Conservation (phyloP, 1,140 invertebrate genomes). For the Amphibalanus amphitrite region DNA sequence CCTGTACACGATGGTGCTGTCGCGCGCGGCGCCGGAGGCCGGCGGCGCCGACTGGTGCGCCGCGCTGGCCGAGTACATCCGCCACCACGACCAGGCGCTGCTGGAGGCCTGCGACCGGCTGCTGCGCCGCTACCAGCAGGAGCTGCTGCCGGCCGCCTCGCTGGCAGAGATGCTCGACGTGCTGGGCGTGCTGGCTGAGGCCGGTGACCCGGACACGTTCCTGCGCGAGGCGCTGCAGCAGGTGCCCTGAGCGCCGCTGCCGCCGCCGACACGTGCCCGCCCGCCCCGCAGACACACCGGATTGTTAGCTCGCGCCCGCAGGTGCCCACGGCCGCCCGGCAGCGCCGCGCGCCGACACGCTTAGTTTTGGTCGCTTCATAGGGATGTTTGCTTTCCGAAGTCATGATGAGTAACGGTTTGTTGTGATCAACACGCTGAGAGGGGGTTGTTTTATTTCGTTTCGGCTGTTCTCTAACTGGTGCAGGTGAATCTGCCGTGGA, state of each 20-base stretch:
- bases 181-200: neutral
- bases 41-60: conserved; percentile 65
- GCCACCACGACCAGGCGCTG: conserved; percentile 78
- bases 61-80: conserved; percentile 75
- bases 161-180: neutral
- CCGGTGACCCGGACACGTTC: neutral
- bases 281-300: no score
- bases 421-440: neutral
- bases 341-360: neutral
- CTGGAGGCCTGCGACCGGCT: conserved; percentile 71
- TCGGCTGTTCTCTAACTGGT: neutral
- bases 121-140: conserved; percentile 63
- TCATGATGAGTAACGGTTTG: neutral
- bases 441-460: neutral
- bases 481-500: neutral
- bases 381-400: neutral
- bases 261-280: no score
- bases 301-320: neutral
- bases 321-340: neutral
- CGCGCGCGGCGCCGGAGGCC: conserved; percentile 21
- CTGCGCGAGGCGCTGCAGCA: neutral
- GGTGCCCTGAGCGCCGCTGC: neutral
- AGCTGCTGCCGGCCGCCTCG: conserved; percentile 46
- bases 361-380: neutral
- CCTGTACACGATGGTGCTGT: conserved; percentile 45